Conservation (phyloP, 1,140 invertebrate genomes). For the Cherax quadricarinatus region DNA sequence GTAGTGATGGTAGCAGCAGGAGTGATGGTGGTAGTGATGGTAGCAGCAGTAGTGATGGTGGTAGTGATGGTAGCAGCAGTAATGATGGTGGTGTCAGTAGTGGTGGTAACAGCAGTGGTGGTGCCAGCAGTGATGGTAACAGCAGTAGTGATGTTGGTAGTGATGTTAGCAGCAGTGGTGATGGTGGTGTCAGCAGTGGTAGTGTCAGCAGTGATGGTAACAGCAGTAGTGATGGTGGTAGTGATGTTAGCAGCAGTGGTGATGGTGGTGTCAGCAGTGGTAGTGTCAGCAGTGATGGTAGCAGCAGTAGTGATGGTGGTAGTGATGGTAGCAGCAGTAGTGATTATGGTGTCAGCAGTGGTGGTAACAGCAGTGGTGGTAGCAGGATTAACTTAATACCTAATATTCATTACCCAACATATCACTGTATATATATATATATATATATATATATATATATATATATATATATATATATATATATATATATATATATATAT, state of each 20-base stretch:
- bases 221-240: background rate
- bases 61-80: background rate
- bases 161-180: background rate
- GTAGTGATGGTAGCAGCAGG: background rate
- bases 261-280: background rate
- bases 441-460: too few relatives aligned
- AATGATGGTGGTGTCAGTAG: background rate
- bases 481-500: too few relatives aligned
- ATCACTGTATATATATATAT: too few relatives aligned
- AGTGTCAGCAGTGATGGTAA: background rate
- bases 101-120: background rate
- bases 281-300: background rate
- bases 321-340: background rate
- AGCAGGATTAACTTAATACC: too few relatives aligned
- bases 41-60: background rate
- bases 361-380: background rate
- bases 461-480: too few relatives aligned
- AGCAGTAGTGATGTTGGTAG: background rate
- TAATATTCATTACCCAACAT: too few relatives aligned
- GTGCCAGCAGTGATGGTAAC: background rate
- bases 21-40: background rate
- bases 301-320: background rate
- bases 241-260: background rate
- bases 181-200: background rate
- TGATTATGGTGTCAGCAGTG: background rate